Percentiles rank a stretch among this genome's conserved stretches.
phyloP scores from a whole-genome alignment of 64 coral and sea anemone genomes.

The Pachyseris speciosa region DNA sequence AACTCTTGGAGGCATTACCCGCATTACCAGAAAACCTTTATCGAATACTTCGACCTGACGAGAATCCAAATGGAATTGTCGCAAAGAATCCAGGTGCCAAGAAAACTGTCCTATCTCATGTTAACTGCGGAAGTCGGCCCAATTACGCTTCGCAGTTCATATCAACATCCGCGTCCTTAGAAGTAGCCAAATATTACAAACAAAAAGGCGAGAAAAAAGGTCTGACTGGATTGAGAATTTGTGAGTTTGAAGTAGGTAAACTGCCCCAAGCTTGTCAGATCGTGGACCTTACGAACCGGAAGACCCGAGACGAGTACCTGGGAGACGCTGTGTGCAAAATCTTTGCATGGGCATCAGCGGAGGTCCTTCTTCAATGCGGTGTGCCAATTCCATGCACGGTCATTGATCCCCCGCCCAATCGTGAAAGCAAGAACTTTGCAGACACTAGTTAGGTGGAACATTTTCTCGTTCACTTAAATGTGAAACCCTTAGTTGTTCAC shows the following conservation, averaged over 20 bases:
- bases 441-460: background rate
- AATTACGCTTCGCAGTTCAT: slow-evolving; percentile 31
- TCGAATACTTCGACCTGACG: no score
- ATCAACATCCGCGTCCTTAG: no score
- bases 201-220: slow-evolving; percentile 19
- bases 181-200: slow-evolving; percentile 10
- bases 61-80: slow-evolving; percentile 14
- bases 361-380: slow-evolving; percentile 40
- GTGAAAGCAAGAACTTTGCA: background rate
- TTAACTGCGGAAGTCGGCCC: slow-evolving; percentile 25
- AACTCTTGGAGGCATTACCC: background rate
- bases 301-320: slow-evolving; percentile 44
- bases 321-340: slow-evolving; percentile 40
- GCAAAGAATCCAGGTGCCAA: slow-evolving; percentile 18
- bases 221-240: no score
- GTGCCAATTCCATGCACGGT: no score
- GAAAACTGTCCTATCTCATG: no score
- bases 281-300: slow-evolving; percentile 8
- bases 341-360: slow-evolving; percentile 10
- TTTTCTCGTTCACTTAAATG: no score
- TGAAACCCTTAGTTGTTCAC: no score
- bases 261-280: background rate
- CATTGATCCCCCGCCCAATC: background rate
- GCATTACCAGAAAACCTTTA: no score
- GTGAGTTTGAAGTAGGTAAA: background rate